phyloP scores from a whole-genome alignment of 2,888 invertebrate genomes.

The Panopea generosa region DNA sequence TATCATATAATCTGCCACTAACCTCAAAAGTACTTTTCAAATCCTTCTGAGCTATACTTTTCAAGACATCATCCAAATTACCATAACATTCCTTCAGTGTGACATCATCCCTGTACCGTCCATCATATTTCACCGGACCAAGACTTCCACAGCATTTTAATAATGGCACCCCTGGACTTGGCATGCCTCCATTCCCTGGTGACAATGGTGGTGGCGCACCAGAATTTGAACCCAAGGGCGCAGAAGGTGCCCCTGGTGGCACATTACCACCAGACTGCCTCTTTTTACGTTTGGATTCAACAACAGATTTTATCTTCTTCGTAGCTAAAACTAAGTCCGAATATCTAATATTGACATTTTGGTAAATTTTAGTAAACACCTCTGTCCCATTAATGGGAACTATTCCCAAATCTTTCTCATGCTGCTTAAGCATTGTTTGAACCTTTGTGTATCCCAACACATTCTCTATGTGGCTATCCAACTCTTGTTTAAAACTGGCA shows the following conservation, averaged over 20 bases:
- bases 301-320: slow-evolving; percentile 28
- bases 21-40: slow-evolving; percentile 35
- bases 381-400: slow-evolving; percentile 33
- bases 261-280: slow-evolving; percentile 2
- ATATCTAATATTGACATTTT: slow-evolving; percentile 33
- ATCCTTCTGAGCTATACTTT: slow-evolving; percentile 13
- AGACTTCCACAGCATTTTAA: slow-evolving; percentile 29
- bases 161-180: neutral
- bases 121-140: slow-evolving; percentile 27
- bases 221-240: neutral
- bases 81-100: slow-evolving; percentile 40
- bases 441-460: slow-evolving; percentile 33
- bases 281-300: slow-evolving; percentile 23
- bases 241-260: neutral
- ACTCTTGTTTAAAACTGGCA: slow-evolving; percentile 27
- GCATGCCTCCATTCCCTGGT: slow-evolving; percentile 1
- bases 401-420: slow-evolving; percentile 32
- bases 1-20: neutral
- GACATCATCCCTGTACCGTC: slow-evolving; percentile 39
- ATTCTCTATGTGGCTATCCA: slow-evolving; percentile 44
- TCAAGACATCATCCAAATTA: slow-evolving; percentile 29
- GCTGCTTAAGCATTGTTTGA: slow-evolving; percentile 30
- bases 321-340: slow-evolving; percentile 36
- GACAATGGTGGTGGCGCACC: slow-evolving; percentile 5
- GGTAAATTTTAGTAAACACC: slow-evolving; percentile 34